phyloP scores from a whole-genome alignment of 2,113 vertebrate species.

The Oryzias javanicus region DNA sequence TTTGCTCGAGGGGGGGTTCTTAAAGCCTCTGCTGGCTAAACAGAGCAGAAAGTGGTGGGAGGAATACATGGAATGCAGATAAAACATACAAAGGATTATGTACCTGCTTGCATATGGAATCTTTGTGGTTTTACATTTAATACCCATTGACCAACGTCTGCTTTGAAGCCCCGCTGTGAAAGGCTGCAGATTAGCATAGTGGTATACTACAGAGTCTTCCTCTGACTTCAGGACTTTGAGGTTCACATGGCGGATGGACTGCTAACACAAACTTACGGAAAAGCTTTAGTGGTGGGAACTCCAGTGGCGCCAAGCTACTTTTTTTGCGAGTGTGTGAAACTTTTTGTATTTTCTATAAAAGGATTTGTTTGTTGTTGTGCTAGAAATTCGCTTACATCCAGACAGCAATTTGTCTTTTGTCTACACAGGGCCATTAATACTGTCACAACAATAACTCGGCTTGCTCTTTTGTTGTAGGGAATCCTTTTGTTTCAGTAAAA shows the following conservation, averaged over 20 bases:
- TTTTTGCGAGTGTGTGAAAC: not conserved
- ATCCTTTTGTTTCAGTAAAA: slow-evolving; percentile 36
- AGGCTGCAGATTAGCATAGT: slow-evolving; percentile 52
- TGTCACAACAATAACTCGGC: slow-evolving; percentile 2
- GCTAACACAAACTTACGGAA: slow-evolving; percentile 24
- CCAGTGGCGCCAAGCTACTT: not conserved
- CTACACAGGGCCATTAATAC: no score
- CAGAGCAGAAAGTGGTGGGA: slow-evolving; percentile 43
- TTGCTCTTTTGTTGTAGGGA: slow-evolving; percentile 28
- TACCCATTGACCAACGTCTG: slow-evolving; percentile 34
- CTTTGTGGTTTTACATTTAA: slow-evolving; percentile 51
- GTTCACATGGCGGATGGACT: slow-evolving; percentile 18
- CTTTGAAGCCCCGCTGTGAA: slow-evolving; percentile 54
- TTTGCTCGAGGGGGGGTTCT: slow-evolving; percentile 40
- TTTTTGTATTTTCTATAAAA: not conserved
- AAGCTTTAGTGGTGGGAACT: slow-evolving; percentile 22
- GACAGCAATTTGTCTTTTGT: slow-evolving; percentile 31
- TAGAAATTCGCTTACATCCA: slow-evolving; percentile 8
- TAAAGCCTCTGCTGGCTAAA: slow-evolving; percentile 56
- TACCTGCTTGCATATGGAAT: slow-evolving; percentile 58
- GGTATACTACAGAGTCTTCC: slow-evolving; percentile 25
- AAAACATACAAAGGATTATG: slow-evolving; percentile 65
- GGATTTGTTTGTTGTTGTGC: slow-evolving; percentile 5
- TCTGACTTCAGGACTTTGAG: slow-evolving; percentile 26
- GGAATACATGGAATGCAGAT: slow-evolving; percentile 65